phyloP scores from a whole-genome alignment of 1,140 invertebrate genomes.

The Pseudomyrmex sp. region DNA sequence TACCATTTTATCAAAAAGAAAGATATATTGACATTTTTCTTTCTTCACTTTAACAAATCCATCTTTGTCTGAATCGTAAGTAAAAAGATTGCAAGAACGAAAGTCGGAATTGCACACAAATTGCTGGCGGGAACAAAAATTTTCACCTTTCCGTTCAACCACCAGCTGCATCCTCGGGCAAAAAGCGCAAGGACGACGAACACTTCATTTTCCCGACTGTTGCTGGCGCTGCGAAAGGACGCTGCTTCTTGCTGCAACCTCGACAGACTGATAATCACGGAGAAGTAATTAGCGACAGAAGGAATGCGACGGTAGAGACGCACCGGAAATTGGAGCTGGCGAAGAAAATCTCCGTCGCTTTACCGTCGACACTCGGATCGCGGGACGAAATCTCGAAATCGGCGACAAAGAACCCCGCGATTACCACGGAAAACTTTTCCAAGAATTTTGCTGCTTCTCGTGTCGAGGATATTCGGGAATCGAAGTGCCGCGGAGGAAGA shows the following conservation, averaged over 20 bases:
- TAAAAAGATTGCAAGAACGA: slow-evolving; percentile 17
- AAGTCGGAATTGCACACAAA: slow-evolving; percentile 37
- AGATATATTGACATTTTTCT: not conserved
- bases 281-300: slow-evolving; percentile 36
- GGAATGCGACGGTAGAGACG: slow-evolving; percentile 1
- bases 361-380: slow-evolving; percentile 14
- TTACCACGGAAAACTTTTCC: not conserved
- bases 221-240: slow-evolving; percentile 26
- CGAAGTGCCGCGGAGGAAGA: not conserved
- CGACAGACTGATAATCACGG: slow-evolving; percentile 46
- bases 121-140: slow-evolving; percentile 29
- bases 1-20: not conserved
- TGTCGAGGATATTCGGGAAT: slow-evolving; percentile 7
- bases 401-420: not conserved
- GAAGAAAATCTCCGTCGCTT: not conserved
- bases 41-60: not conserved
- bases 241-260: slow-evolving; percentile 50
- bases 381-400: slow-evolving; percentile 17
- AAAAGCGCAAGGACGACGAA: slow-evolving; percentile 39
- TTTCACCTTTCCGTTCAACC: slow-evolving; percentile 47
- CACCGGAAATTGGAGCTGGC: slow-evolving; percentile 40
- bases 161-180: slow-evolving; percentile 37
- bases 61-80: not conserved
- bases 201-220: slow-evolving; percentile 43
- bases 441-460: not conserved